A percentile compares a stretch with the other conserved stretches of the same genome.
Evolutionary conservation across 2,888 invertebrate species (phyloP).

Genomic region (Drosophila setosimentum): DNA sequence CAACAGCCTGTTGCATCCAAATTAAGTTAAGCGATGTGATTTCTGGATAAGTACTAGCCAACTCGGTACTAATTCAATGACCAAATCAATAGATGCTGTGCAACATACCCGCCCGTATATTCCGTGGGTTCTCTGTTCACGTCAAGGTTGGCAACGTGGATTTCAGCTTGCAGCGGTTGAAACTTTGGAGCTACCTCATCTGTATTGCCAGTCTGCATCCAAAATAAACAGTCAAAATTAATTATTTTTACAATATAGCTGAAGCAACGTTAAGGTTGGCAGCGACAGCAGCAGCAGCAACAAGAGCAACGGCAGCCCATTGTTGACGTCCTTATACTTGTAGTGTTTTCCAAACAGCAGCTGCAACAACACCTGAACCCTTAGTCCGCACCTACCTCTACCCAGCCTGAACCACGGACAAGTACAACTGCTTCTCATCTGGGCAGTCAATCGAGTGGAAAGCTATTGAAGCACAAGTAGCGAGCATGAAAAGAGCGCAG

Average conservation of each 20-base stretch:
- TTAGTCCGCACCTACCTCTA: background rate
- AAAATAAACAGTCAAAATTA: constrained; percentile 67
- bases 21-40: background rate
- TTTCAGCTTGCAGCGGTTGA: constrained; percentile 2
- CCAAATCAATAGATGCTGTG: constrained; percentile 62
- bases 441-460: constrained; percentile 48
- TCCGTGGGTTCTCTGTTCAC: background rate
- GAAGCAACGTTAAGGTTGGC: background rate
- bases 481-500: background rate
- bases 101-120: background rate
- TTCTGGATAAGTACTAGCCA: constrained; percentile 1
- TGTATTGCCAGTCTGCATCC: constrained; percentile 28
- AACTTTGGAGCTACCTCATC: constrained; percentile 5
- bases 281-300: constrained; percentile 1
- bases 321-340: constrained; percentile 35
- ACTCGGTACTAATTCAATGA: constrained; percentile 55
- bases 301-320: constrained; percentile 21
- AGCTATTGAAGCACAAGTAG: constrained; percentile 57
- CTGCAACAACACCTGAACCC: constrained; percentile 20
- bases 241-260: constrained; percentile 69
- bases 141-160: background rate
- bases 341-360: constrained; percentile 23
- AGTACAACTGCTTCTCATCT: constrained; percentile 4
- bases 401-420: background rate
- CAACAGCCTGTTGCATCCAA: background rate